Base-by-base conservation (phyloP, 2,888 invertebrate species). In the Chrysodeixis includens region DNA sequence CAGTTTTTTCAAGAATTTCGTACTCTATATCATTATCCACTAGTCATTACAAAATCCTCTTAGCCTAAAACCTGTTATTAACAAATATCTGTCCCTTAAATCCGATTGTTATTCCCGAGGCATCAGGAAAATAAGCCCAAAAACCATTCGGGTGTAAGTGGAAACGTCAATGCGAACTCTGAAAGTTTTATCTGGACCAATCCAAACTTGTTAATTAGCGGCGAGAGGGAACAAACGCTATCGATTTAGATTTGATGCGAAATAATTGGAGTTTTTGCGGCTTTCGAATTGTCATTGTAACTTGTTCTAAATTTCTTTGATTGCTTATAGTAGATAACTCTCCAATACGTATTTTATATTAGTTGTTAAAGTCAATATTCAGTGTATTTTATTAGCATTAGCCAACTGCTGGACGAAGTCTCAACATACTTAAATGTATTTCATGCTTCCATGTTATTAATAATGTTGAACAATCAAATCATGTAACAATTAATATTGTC, bases 181-280 rank as follows among this genome's bases (percentile, higher is more conserved):
- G 60, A 62, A 79, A 84, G 81, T 85, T 85, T 84, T 85, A 83
- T 86, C 86, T 76, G 69, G 75, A 68, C 75, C 85, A 70, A 82
- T 85, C 77, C 76, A 76, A 79, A 85, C 81, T 85, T 85, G 72
- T 67, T 83, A 84, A 85, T 84, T 84, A 84, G 81, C 83, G 69
- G 69, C 52, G 70, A 67, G 71, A 60, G 57, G 66, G 74, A 72
- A 79, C 79, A 76, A 74, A 70, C 76, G 70, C 79, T 81, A 83
- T 83, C 83, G 76, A 66, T 68, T 78, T 69, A 69, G 74, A 75
- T 74, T 78, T 81, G 79, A 81, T 76, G 76, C 78, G 74, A 75
- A 79, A 83, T 80, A 80, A 82, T 83, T 82, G 78, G 75, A 79
- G 68, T 78, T 82, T 80, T 71, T 74, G 70, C 62, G 68, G 16